Conservation (phyloP, 2,797 vertebrate species). For the Argyrosomus regius region DNA sequence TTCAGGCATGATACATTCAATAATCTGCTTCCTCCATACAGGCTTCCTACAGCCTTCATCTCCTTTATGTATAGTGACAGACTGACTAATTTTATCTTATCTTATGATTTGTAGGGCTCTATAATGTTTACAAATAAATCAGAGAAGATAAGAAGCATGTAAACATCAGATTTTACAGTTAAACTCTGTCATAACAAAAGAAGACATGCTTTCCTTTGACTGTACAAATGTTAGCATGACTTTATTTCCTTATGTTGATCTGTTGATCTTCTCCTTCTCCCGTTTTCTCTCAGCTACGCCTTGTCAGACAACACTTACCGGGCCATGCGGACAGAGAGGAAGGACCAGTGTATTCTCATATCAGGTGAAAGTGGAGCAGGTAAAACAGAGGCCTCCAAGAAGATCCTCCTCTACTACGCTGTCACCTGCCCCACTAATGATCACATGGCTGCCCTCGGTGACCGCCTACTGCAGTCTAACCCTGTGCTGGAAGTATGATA, state of each 20-base stretch:
- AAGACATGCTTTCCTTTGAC: background rate
- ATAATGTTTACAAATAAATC: background rate
- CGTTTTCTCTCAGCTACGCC: constrained; percentile 87
- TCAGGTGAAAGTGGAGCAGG: constrained; percentile 94
- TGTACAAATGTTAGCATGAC: background rate
- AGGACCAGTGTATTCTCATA: constrained; percentile 91
- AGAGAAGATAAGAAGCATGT: background rate
- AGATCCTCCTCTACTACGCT: constrained; percentile 94
- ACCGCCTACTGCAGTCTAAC: constrained; percentile 92
- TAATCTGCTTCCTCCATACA: constrained; percentile 1
- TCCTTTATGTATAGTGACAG: background rate
- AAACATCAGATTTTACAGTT: background rate
- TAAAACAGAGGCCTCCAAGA: constrained; percentile 97
- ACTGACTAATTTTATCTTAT: background rate
- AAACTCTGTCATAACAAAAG: too few species aligned
- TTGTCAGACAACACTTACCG: constrained; percentile 95
- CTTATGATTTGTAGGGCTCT: background rate
- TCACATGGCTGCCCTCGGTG: constrained; percentile 82
- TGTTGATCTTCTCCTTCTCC: constrained; percentile 1
- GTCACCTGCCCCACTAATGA: constrained; percentile 83
- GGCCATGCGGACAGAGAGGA: constrained; percentile 92
- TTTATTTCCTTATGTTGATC: background rate
- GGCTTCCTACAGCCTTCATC: background rate
- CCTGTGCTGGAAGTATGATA: constrained; percentile 92
- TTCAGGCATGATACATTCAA: background rate